Evolutionary conservation across 2,888 invertebrate species (phyloP).

Genomic region (Xiphydria camelus): DNA sequence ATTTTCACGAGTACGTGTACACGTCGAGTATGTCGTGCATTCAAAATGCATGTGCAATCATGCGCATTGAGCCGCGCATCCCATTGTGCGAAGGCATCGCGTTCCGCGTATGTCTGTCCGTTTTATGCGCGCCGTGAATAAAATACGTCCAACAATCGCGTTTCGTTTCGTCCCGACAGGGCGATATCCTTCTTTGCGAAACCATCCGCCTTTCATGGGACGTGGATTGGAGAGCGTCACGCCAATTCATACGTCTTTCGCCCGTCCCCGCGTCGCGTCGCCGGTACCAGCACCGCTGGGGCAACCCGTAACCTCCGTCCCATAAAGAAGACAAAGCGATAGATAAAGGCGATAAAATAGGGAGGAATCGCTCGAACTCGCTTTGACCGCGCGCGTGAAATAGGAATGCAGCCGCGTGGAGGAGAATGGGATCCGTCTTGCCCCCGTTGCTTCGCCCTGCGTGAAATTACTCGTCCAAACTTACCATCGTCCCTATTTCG

Average conservation of each 20-base stretch:
- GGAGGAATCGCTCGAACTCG: too few species aligned
- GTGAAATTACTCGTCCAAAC: too few species aligned
- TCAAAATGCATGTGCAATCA: slow-evolving; percentile 20
- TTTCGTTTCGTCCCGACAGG: neutral
- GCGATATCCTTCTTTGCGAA: slow-evolving; percentile 2
- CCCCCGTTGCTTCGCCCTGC: too few species aligned
- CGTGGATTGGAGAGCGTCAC: neutral
- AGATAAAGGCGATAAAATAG: too few species aligned
- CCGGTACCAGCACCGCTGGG: too few species aligned
- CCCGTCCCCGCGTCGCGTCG: too few species aligned
- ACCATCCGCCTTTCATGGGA: slow-evolving; percentile 12
- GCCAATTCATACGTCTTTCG: neutral
- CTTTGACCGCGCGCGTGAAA: too few species aligned
- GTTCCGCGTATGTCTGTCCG: slow-evolving; percentile 20
- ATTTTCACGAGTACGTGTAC: slow-evolving; percentile 13
- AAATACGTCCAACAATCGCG: slow-evolving; percentile 20
- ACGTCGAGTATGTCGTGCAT: slow-evolving; percentile 24
- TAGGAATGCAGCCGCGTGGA: too few species aligned
- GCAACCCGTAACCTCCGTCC: too few species aligned
- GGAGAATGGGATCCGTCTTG: too few species aligned
- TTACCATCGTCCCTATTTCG: too few species aligned
- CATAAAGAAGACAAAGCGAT: too few species aligned
- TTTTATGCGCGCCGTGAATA: slow-evolving; percentile 23
- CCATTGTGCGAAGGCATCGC: slow-evolving; percentile 21
- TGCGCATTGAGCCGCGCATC: slow-evolving; percentile 24